phyloP scores from a whole-genome alignment of 2,113 vertebrate genomes.

The Hippopotamus amphibius region DNA sequence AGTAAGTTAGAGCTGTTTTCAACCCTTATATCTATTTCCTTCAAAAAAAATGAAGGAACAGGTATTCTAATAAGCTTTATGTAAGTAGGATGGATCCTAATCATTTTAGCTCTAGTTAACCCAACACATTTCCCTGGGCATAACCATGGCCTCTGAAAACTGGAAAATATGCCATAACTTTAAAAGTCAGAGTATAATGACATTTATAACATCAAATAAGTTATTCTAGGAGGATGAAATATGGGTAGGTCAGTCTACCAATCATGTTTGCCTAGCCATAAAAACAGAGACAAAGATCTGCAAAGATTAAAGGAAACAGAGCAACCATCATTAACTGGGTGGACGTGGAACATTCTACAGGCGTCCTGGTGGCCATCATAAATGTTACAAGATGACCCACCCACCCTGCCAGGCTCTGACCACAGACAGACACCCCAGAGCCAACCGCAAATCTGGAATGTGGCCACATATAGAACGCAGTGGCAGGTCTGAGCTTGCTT shows the following conservation, averaged over 20 bases:
- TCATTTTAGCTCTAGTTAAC: conserved; percentile 55
- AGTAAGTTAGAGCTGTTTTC: conserved; percentile 43
- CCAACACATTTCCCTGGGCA: background rate
- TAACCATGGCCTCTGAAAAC: conserved; percentile 36
- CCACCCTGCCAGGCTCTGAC: background rate
- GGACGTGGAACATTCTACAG: background rate
- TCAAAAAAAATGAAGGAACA: conserved; percentile 55
- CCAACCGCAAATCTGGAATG: background rate
- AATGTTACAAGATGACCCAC: background rate
- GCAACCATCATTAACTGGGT: background rate
- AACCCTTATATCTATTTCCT: background rate
- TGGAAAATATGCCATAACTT: conserved; percentile 15
- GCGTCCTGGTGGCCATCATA: background rate
- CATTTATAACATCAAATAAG: conserved; percentile 57
- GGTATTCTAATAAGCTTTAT: conserved; percentile 53
- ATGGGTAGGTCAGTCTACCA: background rate
- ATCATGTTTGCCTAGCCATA: background rate
- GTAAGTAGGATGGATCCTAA: conserved; percentile 53
- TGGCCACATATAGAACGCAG: background rate
- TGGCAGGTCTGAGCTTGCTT: background rate
- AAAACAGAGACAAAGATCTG: conserved; percentile 18
- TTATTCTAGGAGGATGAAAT: conserved; percentile 4
- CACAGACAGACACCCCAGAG: background rate
- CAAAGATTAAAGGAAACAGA: conserved; percentile 52
- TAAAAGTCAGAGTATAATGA: conserved; percentile 39